Evolutionary conservation across 2,797 vertebrate genomes (phyloP), one percentile per base, ranked within the genome.

Genomic region (Argyrosomus regius): DNA sequence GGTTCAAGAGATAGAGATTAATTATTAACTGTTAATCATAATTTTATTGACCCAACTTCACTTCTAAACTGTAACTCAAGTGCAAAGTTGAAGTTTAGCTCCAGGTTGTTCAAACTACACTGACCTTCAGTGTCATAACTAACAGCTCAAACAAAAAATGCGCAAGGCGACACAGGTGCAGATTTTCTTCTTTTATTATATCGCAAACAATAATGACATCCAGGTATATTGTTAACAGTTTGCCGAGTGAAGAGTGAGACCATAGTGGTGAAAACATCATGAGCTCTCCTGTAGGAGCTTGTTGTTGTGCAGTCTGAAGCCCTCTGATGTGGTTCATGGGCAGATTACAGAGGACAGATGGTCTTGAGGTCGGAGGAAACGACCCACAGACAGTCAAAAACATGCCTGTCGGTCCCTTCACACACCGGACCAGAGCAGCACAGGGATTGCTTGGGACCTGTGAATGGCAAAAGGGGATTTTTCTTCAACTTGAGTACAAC

Each of bases 191-290:
- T 94, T 96, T 96, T 95, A 96, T 96, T 96, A 94, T 96, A 94
- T 95, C 78, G 95, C 95, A 96, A 96, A 96, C 94, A 96, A 93
- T 93, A 91, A 95, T 95, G 94, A 96, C 95, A 96, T 95, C 94
- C 95, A 96, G 93, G 94, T 94, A 96, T 95, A 95, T 93, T 94
- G 95, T 95, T 96, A 95, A 96, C 94, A 95, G 94, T 95, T 94
- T 95, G 90, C 93, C 87, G 93, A 94, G 94, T 95, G 94, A 95
- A 93, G 89, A 93, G 92, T 93, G 92, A 95, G 85, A 95, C 89
- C 91, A 87, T 93, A 94, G 93, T 91, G 88, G 92, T 46, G 66
- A 94, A 91, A 94, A 94, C 88, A 94, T 92, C 86, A 93, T 80
- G 46, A 94, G 91, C 90, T 94, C 91, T 93, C 89, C 88, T 77